Conservation (phyloP, 23 tunicate species). For the Clavelina lepadiformis region DNA sequence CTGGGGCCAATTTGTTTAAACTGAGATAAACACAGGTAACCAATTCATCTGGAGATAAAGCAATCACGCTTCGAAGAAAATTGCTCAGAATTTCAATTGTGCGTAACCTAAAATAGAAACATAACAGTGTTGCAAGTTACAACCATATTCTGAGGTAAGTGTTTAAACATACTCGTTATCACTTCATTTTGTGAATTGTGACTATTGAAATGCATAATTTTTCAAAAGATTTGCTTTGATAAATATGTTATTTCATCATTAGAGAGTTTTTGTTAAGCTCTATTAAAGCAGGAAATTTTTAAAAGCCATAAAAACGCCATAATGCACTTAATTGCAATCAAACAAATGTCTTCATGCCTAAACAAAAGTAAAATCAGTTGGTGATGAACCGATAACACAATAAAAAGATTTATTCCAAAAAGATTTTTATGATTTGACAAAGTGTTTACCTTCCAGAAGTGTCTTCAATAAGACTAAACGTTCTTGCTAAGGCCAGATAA, state of each 20-base stretch:
- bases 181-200: not conserved
- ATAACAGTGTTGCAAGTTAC: too few relatives aligned
- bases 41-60: slow-evolving; percentile 78
- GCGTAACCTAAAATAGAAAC: slow-evolving; percentile 58
- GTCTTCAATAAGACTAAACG: slow-evolving; percentile 73
- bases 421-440: not conserved
- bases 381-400: too few relatives aligned
- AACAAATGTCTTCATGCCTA: too few relatives aligned
- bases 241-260: too few relatives aligned
- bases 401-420: slow-evolving; percentile 1
- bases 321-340: too few relatives aligned
- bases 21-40: slow-evolving; percentile 73
- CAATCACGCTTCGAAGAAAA: slow-evolving; percentile 75
- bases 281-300: not conserved
- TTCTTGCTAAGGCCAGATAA: slow-evolving; percentile 78
- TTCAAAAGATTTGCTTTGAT: too few relatives aligned
- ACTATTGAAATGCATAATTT: not conserved
- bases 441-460: slow-evolving; percentile 80
- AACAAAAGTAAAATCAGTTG: too few relatives aligned
- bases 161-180: not conserved
- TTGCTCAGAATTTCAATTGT: slow-evolving; percentile 71
- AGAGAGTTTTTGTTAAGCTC: not conserved
- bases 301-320: too few relatives aligned
- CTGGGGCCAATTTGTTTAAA: slow-evolving; percentile 86
- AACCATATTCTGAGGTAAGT: not conserved